These are phyloP conservation scores for Rhabdomys pumilio DNA, from an alignment of 2,797 vertebrate species.

Conservation along the genomic window DNA sequence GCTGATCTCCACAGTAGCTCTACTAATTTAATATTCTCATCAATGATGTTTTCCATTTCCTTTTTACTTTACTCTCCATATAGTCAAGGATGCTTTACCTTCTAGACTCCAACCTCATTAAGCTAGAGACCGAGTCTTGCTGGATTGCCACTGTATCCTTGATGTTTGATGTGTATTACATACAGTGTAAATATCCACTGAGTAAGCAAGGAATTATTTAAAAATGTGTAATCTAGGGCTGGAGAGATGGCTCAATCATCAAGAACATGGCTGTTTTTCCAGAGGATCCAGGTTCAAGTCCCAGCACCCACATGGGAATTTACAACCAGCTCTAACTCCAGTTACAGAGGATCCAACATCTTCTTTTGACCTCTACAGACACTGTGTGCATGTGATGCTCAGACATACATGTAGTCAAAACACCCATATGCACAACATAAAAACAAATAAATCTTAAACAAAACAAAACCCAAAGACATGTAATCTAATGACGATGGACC, in stretches of 20 bases:
- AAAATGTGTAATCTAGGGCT: not conserved
- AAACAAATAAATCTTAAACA: not conserved
- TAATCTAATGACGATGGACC: not conserved
- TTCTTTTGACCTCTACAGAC: not conserved
- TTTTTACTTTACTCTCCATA: not conserved
- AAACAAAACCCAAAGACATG: not conserved
- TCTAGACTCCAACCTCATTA: not conserved
- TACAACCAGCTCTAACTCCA: not conserved
- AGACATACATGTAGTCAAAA: not conserved
- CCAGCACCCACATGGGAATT: not conserved
- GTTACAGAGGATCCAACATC: no score
- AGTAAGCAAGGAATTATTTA: conserved; percentile 17
- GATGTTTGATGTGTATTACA: not conserved
- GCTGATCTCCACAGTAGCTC: not conserved
- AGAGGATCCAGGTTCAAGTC: not conserved
- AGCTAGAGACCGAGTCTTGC: not conserved
- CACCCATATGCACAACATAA: not conserved
- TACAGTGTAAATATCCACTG: not conserved
- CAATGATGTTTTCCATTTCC: not conserved
- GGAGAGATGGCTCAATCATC: not conserved
- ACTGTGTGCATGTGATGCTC: not conserved
- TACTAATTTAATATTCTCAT: not conserved
- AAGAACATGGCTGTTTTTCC: not conserved
- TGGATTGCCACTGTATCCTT: not conserved
- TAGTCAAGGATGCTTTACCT: not conserved